Base-by-base conservation (phyloP, 2,113 vertebrate genomes). In the Amphilophus citrinellus region DNA sequence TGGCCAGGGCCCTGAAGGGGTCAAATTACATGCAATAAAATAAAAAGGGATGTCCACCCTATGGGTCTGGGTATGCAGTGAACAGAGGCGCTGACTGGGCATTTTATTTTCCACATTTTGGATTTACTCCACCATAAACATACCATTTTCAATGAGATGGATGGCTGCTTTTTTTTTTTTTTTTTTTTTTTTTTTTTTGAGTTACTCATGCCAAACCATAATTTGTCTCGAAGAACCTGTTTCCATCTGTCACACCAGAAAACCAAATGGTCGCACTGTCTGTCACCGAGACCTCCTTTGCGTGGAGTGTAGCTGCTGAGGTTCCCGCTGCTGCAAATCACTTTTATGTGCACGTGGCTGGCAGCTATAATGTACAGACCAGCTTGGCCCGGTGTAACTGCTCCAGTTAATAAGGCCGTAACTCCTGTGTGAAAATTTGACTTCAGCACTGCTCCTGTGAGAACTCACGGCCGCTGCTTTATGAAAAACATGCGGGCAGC, bases 321-420 rank as follows among this genome's bases (percentile, higher is more conserved):
- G 59, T 10, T 63, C 27, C 22, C 13, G n/a, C 58, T 3, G 14
- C 79, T 9, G 50, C 61, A 93, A 92, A 92, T 94, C 83, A 93
- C 84, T 91, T 91, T 90, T 87, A 88, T 79, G 76, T 65, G 58
- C 75, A 18, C 15, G 7, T 37, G 60, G 22, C 87, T 83, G 84
- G 53, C 83, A 66, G 84, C 44, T 61, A n/a, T 78, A 53, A 68
- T 13, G 79, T 14, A 3, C 27, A 15, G 85, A 66, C 58, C 18
- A 14, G 39, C 68, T 32, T 17, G 3, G 61, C 30, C 44, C 11
- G 7, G 42, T 62, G 68, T 84, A 83, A 63, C 76, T 15, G 60
- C 39, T 42, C 30, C 61, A 68, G 32, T 63, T 87, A 75, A 82
- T 89, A 59, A 76, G 68, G 75, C 75, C 27, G 30, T 84, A 91